phyloP scores from a whole-genome alignment of 1,140 invertebrate genomes.

The Drosophila asahinai region DNA sequence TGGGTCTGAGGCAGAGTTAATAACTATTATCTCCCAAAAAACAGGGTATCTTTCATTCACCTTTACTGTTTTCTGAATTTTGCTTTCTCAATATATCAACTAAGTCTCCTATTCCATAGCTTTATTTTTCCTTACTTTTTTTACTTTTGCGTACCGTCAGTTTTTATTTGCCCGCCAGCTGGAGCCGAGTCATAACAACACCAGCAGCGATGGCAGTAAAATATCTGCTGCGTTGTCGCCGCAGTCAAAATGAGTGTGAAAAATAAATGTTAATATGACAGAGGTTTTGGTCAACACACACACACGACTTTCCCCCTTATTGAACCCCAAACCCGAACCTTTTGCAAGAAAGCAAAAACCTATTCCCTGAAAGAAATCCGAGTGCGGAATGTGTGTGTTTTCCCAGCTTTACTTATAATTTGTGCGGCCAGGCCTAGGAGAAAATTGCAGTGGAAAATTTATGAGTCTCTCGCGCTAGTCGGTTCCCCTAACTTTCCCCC shows the following conservation, averaged over 20 bases:
- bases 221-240: constrained; percentile 75
- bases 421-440: constrained; percentile 40
- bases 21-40: not conserved
- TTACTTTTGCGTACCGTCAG: constrained; percentile 14
- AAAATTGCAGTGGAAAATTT: constrained; percentile 73
- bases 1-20: fast-evolving
- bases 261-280: constrained; percentile 79
- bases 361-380: not conserved
- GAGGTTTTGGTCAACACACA: constrained; percentile 28
- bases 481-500: constrained; percentile 3
- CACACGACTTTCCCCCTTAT: not conserved
- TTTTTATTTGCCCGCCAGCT: constrained; percentile 57
- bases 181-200: constrained; percentile 36
- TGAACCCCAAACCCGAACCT: not conserved
- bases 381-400: not conserved
- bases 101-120: not conserved
- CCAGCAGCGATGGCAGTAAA: constrained; percentile 50
- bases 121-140: not conserved
- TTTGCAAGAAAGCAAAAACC: not conserved
- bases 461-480: constrained; percentile 47
- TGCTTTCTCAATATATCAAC: no score
- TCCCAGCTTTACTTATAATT: constrained; percentile 62
- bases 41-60: not conserved
- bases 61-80: not conserved
- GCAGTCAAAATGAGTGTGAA: constrained; percentile 72